phyloP scores from a whole-genome alignment of 2,113 vertebrate genomes.

The Origma solitaria region DNA sequence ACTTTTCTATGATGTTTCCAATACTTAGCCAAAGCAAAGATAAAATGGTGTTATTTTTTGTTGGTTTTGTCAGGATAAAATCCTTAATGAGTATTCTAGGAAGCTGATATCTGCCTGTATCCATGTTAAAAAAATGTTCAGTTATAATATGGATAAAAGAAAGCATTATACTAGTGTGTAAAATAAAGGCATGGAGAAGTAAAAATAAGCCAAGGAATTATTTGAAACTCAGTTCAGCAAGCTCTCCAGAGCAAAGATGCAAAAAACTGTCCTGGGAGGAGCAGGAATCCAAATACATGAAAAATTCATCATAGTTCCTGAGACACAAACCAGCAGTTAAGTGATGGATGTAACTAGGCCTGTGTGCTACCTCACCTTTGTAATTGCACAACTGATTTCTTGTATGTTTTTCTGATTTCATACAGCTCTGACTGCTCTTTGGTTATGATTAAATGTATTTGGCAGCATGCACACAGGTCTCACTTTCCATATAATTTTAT shows the following conservation, averaged over 20 bases:
- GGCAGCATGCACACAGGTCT: not conserved
- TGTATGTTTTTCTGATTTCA: not conserved
- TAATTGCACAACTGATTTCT: not conserved
- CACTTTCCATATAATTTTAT: not conserved
- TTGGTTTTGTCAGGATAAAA: not conserved
- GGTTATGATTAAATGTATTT: not conserved
- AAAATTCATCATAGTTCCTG: conserved; percentile 1
- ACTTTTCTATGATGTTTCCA: not conserved
- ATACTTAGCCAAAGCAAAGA: not conserved
- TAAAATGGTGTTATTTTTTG: not conserved
- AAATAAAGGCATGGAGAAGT: not conserved
- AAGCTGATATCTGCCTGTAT: not conserved
- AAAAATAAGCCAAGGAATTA: not conserved
- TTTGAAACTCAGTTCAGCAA: not conserved
- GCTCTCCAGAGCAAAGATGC: not conserved
- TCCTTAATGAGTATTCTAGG: not conserved
- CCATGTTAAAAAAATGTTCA: not conserved
- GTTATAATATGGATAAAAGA: not conserved
- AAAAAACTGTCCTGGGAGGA: not conserved
- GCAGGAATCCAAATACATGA: not conserved
- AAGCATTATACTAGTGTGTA: not conserved
- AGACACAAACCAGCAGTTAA: not conserved
- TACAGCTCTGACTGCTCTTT: not conserved
- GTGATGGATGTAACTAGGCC: conserved; percentile 15
- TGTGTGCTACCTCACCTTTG: not conserved